These are phyloP conservation scores for Macaca nemestrina DNA, from an alignment of 2,113 vertebrate species.

Conservation along the genomic window DNA sequence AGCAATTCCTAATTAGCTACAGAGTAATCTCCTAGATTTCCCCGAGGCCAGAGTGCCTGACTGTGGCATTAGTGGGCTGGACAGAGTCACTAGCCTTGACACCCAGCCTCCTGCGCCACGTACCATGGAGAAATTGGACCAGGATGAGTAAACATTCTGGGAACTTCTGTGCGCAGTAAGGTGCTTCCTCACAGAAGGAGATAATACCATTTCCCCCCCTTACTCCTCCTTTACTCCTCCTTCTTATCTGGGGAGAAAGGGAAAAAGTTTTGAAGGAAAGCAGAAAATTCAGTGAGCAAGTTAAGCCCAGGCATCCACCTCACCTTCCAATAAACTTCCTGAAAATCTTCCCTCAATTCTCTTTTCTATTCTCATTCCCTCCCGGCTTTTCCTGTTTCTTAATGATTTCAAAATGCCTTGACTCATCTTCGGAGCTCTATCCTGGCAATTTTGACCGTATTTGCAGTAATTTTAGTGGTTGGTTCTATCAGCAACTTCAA, in stretches of 20 bases:
- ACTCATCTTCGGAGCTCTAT: background rate
- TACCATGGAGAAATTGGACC: accelerated
- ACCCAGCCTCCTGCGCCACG: too few species aligned
- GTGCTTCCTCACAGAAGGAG: background rate
- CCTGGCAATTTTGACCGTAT: background rate
- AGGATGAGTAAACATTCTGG: background rate
- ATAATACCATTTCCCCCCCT: background rate
- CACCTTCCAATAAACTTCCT: background rate
- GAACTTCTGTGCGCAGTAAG: background rate
- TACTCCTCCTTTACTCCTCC: background rate
- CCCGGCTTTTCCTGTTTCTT: background rate
- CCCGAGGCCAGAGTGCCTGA: background rate
- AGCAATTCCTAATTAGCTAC: background rate
- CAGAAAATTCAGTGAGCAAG: background rate
- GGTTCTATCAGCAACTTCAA: background rate
- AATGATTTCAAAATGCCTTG: background rate
- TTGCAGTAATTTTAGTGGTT: background rate
- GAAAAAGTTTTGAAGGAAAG: background rate
- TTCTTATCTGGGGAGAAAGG: background rate
- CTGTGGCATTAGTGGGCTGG: accelerated
- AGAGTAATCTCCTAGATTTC: background rate
- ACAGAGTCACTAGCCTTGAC: background rate
- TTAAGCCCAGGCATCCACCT: background rate
- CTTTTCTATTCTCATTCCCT: background rate
- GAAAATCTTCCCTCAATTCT: background rate